Percentiles rank a stretch among this genome's conserved stretches.
Conservation (phyloP, 2,113 vertebrate species). For the Toxostoma redivivum region DNA sequence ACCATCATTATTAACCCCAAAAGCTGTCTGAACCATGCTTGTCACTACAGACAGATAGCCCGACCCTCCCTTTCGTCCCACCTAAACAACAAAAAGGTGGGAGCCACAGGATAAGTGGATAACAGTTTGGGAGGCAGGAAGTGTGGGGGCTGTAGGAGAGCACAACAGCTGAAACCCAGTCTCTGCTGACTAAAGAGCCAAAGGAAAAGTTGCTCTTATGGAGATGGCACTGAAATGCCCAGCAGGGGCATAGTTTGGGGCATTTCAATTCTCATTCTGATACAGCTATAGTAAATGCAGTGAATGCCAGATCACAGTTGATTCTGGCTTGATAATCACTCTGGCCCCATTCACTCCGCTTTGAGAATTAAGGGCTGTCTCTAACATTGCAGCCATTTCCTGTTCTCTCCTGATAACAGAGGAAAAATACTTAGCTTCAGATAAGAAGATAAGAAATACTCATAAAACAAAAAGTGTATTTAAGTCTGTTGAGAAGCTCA, state of each 20-base stretch:
- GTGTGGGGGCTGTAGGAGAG: neutral
- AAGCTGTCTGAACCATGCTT: neutral
- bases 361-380: neutral
- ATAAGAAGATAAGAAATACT: conserved; percentile 24
- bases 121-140: neutral
- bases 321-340: neutral
- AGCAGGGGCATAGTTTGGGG: neutral
- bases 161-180: neutral
- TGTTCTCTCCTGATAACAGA: neutral
- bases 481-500: neutral
- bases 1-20: neutral
- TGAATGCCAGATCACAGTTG: neutral
- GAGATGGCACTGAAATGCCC: neutral
- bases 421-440: conserved; percentile 21
- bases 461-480: conserved; percentile 35
- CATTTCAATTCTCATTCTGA: neutral
- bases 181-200: neutral
- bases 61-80: neutral
- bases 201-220: neutral
- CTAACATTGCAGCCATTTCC: neutral
- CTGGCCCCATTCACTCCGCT: neutral
- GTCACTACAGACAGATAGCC: neutral
- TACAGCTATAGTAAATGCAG: neutral
- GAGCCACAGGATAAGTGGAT: neutral
- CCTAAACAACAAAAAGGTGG: neutral